Conservation (phyloP, 1,140 invertebrate species). For the Acromyrmex heyeri region DNA sequence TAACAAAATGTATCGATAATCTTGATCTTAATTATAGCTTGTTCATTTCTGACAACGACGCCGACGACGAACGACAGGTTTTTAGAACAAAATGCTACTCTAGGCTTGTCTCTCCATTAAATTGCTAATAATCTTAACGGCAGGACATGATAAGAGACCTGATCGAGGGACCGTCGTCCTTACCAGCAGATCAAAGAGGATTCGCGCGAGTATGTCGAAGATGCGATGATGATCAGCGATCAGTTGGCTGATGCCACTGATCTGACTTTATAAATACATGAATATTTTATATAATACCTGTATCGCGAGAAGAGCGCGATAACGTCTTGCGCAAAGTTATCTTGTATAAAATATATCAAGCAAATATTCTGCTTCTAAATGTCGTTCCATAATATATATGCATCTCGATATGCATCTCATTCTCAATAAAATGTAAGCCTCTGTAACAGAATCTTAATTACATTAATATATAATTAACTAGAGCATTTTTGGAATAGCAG, state of each 20-base stretch:
- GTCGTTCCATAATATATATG: not conserved
- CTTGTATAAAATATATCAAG: not conserved
- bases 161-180: conserved; percentile 35
- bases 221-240: not conserved
- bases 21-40: conserved; percentile 13
- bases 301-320: not conserved
- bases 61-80: conserved; percentile 17
- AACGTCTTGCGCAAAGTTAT: not conserved
- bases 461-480: not conserved
- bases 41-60: not conserved
- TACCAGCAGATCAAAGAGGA: conserved; percentile 16
- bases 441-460: not conserved
- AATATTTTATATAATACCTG: not conserved
- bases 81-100: conserved; percentile 42
- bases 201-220: not conserved
- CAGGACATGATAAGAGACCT: not conserved
- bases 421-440: not conserved
- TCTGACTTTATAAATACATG: not conserved
- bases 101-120: conserved; percentile 63
- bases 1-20: not conserved
- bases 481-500: not conserved
- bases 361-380: not conserved
- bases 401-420: not conserved
- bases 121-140: conserved; percentile 70
- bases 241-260: not conserved